Evolutionary conservation across 1,140 invertebrate genomes (phyloP).

Genomic region (Littorina saxatilis): DNA sequence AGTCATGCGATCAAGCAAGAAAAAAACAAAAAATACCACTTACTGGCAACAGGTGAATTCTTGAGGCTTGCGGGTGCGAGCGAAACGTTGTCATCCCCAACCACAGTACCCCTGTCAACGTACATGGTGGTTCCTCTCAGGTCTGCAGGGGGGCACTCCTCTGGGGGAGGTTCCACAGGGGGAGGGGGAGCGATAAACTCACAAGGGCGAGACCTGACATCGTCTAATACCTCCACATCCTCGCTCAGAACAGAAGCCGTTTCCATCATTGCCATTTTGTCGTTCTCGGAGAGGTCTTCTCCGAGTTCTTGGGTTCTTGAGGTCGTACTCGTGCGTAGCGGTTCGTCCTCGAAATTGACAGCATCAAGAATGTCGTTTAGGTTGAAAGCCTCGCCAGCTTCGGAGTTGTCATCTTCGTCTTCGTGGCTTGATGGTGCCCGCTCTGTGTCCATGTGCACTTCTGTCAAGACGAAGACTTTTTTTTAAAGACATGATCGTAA

Average conservation of each 20-base stretch:
- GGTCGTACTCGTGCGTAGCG: neutral
- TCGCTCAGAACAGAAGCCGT: conserved; percentile 59
- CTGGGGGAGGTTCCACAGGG: conserved; percentile 63
- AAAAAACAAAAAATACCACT: conserved; percentile 47
- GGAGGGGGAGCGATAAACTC: conserved; percentile 67
- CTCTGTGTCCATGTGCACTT: neutral
- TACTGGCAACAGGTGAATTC: conserved; percentile 59
- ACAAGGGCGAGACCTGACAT: conserved; percentile 51
- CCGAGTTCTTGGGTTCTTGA: neutral
- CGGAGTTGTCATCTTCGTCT: neutral
- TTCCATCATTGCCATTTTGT: conserved; percentile 59
- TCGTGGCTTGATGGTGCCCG: conserved; percentile 14
- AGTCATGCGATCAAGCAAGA: too few species aligned
- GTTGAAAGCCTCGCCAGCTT: conserved; percentile 22
- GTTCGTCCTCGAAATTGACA: conserved; percentile 35
- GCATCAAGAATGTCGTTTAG: conserved; percentile 45
- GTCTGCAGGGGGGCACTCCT: conserved; percentile 56
- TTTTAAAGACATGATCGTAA: too few species aligned
- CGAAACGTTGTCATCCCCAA: conserved; percentile 58
- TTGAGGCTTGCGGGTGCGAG: conserved; percentile 58
- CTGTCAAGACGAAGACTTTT: too few species aligned
- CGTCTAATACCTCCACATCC: conserved; percentile 50
- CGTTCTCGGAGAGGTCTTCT: conserved; percentile 16
- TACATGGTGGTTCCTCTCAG: conserved; percentile 37
- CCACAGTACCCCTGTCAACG: conserved; percentile 45